Base-by-base conservation (phyloP, 1,140 invertebrate species). In the Hypothenemus hampei region DNA sequence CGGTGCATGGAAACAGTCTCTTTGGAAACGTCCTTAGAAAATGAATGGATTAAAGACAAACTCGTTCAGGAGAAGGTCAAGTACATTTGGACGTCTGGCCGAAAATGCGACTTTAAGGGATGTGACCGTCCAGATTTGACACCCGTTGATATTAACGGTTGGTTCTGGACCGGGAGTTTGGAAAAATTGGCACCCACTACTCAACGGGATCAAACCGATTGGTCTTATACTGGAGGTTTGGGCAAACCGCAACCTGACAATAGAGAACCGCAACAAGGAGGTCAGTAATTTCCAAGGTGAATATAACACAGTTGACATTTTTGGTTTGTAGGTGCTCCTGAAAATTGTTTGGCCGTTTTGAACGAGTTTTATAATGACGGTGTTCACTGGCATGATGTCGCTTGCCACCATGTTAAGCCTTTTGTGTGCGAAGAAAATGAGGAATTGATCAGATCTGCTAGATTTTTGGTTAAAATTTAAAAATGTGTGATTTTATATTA, bases 1-100 rank as follows among this genome's bases (percentile, higher is more conserved):
- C 91, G 93, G 68, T 94, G 91, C 69, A 93, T 93, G 89, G 91
- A 93, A 72, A 87, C 90, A 58, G 89, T 94, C 6, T 90, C 87
- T 7, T 72, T 93, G 24, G 91, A 93, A 75, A 92, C 89, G n/a
- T 87, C 89, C 19, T 88, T 83, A 70, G 91, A 93, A 73, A 92
- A 92, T 70, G 89, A 93, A 72, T 93, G 92, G 69, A 78, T 93
- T 60, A 92, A 92, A 72, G 86, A 91, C 69, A 81, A 87, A 66
- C 79, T 93, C 53, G 79, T 83, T 3, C 77, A 86, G 65, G 81
- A 82, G n/a, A 82, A 86, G 72, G 75, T 84, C 0, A 85, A 88
- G 73, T 89, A 89, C 67, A 88, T 87, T 59, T 91, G 88, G 88
- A 91, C 88, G n/a, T 88, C 85, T 16, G 88, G 88, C 50, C 83